Evolutionary conservation across 2,797 vertebrate species (phyloP).

Genomic region (Pogoniulus pusillus): DNA sequence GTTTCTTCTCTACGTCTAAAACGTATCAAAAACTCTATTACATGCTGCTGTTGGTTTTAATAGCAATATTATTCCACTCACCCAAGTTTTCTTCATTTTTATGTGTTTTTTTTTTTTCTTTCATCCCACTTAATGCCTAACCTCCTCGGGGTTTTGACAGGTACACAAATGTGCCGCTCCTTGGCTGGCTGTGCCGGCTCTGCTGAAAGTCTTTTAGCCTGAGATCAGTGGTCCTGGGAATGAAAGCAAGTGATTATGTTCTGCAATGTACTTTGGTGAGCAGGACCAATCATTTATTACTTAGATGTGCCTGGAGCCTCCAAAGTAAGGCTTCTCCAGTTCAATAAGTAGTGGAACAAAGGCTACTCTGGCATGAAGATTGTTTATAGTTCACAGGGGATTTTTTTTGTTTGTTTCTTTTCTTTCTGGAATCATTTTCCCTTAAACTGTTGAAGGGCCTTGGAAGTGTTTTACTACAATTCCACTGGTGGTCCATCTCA

Average conservation of each 20-base stretch:
- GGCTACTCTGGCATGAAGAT: constrained; percentile 72
- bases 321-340: constrained; percentile 57
- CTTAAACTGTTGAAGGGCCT: constrained; percentile 39
- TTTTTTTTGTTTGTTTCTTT: no score
- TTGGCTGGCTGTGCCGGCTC: not conserved
- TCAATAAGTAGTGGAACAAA: constrained; percentile 74
- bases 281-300: constrained; percentile 60
- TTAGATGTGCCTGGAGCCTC: constrained; percentile 48
- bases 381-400: constrained; percentile 57
- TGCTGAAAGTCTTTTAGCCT: constrained; percentile 49
- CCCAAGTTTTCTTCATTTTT: constrained; percentile 27
- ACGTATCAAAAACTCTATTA: constrained; percentile 34
- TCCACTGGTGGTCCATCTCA: not conserved
- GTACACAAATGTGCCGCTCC: constrained; percentile 10
- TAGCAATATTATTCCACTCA: constrained; percentile 33
- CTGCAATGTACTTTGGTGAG: constrained; percentile 54
- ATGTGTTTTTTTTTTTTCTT: not conserved
- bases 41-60: constrained; percentile 31
- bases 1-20: constrained; percentile 37
- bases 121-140: constrained; percentile 20
- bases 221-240: constrained; percentile 38
- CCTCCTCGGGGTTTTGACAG: constrained; percentile 17
- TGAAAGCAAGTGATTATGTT: constrained; percentile 46
- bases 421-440: constrained; percentile 23
- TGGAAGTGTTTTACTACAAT: constrained; percentile 22